Conservation (phyloP, 2,888 invertebrate genomes). For the Malthinus flaveolus region DNA sequence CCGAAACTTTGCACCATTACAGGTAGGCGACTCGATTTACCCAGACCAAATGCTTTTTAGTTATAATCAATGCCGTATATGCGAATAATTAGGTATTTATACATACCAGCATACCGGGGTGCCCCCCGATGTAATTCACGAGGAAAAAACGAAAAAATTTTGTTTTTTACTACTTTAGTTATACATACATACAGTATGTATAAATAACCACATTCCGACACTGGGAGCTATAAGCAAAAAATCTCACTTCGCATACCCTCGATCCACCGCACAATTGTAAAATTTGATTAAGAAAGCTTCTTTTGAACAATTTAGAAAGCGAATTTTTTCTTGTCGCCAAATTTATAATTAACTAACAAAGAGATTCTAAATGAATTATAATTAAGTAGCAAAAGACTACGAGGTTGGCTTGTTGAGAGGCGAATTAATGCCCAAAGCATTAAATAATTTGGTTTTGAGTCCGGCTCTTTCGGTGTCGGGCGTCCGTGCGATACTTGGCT, state of each 20-base stretch:
- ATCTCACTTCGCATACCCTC: background rate
- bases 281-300: background rate
- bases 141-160: no score
- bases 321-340: background rate
- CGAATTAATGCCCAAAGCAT: constrained; percentile 80
- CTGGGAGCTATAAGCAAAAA: background rate
- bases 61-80: no score
- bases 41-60: no score
- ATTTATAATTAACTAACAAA: constrained; percentile 11
- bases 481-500: constrained; percentile 67
- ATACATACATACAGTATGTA: no score
- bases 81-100: no score
- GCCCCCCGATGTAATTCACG: no score
- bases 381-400: constrained; percentile 33
- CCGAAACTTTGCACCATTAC: no score
- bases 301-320: background rate
- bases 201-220: no score
- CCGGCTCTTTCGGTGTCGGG: constrained; percentile 73
- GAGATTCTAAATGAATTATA: constrained; percentile 5
- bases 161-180: background rate
- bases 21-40: no score
- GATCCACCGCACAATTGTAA: constrained; percentile 2
- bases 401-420: constrained; percentile 54
- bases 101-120: no score
- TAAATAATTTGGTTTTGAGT: constrained; percentile 84